Evolutionary conservation across 2,797 vertebrate species (phyloP), one percentile per base, ranked within the genome.

Genomic region (Coregonus suidteri): DNA sequence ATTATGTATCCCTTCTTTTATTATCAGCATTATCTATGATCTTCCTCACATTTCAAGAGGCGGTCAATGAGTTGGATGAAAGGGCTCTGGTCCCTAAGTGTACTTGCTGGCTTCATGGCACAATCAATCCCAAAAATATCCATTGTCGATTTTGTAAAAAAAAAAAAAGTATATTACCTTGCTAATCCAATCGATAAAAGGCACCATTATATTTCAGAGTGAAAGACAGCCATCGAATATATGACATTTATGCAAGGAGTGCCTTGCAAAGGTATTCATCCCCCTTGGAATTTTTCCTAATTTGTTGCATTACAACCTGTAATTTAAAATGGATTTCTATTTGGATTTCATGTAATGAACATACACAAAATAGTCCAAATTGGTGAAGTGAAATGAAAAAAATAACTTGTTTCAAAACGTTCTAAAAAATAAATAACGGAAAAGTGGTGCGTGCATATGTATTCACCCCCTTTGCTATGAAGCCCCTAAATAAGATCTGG

Each of bases 131-230:
- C 77, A 73, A 87, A 84, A 34, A 71, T 75, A 88, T 81, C 79
- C 75, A 89, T 90, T 89, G 91, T 91, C 88, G 87, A 65, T 83
- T 92, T 87, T 81, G 88, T 92, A 87, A 89, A 91, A 93, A 91
- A 18, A 83, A 18, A 72, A 76, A 74, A 30, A 75, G 87, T 86
- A 25, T 89, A 91, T 91, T 90, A 89, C 85, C 82, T 77, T 68
- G 73, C 82, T 89, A 86, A 91, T 92, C 85, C 82, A 81, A 90
- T 92, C 86, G 6, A 86, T 91, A 67, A 81, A 78, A 86, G 78
- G 73, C 71, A 75, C 78, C 66, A 68, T 90, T 85, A 86, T 88
- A 86, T 90, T 92, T 93, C 87, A 90, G 72, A 51, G 80, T 87
- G 81, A 87, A 83, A 84, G 76, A 47, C 54, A 88, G 79, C 80